Conservation (phyloP, 2,113 vertebrate species). For the Phoxinus phoxinus region DNA sequence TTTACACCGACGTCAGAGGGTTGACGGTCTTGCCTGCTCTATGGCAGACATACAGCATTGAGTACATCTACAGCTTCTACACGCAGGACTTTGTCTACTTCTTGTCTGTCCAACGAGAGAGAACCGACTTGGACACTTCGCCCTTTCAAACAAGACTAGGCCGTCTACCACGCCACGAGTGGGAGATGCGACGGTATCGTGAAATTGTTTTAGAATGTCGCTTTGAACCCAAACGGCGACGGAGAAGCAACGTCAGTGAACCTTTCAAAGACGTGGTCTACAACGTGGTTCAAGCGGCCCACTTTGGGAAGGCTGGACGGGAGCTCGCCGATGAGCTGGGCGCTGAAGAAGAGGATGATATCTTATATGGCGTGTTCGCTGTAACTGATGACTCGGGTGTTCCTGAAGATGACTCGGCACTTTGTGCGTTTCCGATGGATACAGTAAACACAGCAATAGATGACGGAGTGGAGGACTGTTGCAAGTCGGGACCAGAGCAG, state of each 20-base stretch:
- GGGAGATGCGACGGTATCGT: conserved; percentile 80
- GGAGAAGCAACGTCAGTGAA: conserved; percentile 55
- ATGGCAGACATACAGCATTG: conserved; percentile 80
- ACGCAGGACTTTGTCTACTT: conserved; percentile 85
- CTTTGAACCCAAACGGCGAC: conserved; percentile 81
- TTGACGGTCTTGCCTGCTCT: conserved; percentile 83
- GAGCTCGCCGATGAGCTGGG: conserved; percentile 78
- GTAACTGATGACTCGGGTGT: conserved; percentile 63
- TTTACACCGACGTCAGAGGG: conserved; percentile 74
- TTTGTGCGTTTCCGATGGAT: conserved; percentile 87
- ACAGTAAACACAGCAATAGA: conserved; percentile 84
- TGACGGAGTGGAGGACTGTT: conserved; percentile 86
- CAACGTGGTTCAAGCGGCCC: conserved; percentile 86
- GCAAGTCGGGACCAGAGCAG: conserved; percentile 72
- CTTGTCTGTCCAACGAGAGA: conserved; percentile 85
- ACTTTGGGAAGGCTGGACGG: conserved; percentile 74
- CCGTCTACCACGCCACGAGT: conserved; percentile 74
- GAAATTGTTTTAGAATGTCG: conserved; percentile 89
- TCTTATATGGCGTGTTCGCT: conserved; percentile 87
- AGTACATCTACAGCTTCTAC: conserved; percentile 87
- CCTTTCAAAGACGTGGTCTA: conserved; percentile 71
- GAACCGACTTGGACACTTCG: conserved; percentile 51
- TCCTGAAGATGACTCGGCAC: conserved; percentile 73
- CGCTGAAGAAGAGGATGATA: conserved; percentile 66
- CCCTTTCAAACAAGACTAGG: conserved; percentile 83